Evolutionary conservation across 2,797 vertebrate species (phyloP).

Genomic region (Coranthus polyacanthus): DNA sequence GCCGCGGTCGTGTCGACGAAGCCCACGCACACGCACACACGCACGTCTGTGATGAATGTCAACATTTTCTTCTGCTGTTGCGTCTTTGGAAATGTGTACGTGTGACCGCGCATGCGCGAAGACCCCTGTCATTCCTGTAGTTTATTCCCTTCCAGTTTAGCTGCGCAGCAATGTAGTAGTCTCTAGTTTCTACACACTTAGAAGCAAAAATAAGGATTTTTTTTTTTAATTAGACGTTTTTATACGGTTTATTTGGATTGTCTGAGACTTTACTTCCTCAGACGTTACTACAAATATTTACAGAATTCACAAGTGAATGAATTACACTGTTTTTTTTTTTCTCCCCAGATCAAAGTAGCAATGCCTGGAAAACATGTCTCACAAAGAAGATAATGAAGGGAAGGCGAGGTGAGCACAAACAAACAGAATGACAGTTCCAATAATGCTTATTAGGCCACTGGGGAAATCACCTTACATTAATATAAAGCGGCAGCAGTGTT

Average conservation of each 20-base stretch:
- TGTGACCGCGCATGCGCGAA: constrained; percentile 59
- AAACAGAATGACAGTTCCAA: neutral
- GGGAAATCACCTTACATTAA: constrained; percentile 29
- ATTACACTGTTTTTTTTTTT: neutral
- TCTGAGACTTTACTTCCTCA: no score
- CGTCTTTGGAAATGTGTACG: constrained; percentile 63
- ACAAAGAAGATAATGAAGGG: constrained; percentile 72
- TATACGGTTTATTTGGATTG: neutral
- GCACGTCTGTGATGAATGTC: no score
- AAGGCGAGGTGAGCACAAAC: constrained; percentile 68
- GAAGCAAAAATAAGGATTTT: neutral
- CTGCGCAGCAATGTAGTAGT: neutral
- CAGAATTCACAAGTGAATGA: neutral
- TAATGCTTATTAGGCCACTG: constrained; percentile 8
- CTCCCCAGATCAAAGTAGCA: constrained; percentile 66
- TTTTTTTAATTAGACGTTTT: neutral
- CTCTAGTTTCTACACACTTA: rapidly evolving
- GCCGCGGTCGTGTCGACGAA: neutral
- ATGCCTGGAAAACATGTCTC: constrained; percentile 81
- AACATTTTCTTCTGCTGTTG: constrained; percentile 42
- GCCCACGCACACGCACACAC: neutral
- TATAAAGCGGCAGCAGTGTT: neutral
- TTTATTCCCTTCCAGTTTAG: neutral
- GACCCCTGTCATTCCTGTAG: constrained; percentile 40
- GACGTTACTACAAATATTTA: neutral